These are phyloP conservation scores for Girardia tigrina DNA, from an alignment of 2,888 invertebrate genomes.

Conservation along the genomic window DNA sequence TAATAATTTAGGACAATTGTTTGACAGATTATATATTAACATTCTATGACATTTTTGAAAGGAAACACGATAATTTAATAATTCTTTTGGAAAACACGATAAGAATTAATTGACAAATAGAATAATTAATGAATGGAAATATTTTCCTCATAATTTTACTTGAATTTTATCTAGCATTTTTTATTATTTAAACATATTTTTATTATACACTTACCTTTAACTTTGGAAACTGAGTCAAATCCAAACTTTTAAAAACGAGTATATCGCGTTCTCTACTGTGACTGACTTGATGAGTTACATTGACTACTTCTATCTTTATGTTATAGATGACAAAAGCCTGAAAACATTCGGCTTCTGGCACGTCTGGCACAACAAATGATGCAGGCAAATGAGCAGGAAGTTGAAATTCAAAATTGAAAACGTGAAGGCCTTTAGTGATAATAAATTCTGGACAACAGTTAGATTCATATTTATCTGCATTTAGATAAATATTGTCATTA, in stretches of 20 bases:
- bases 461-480: constrained; percentile 6
- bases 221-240: constrained; percentile 26
- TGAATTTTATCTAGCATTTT: too few species aligned
- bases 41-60: too few species aligned
- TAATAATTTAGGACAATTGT: too few species aligned
- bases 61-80: too few species aligned
- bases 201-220: constrained; percentile 30
- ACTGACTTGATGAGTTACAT: constrained; percentile 21
- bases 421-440: constrained; percentile 33
- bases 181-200: too few species aligned
- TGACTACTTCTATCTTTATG: constrained; percentile 26
- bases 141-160: too few species aligned
- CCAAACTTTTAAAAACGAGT: neutral
- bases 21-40: too few species aligned
- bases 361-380: constrained; percentile 21
- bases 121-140: too few species aligned
- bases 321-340: constrained; percentile 26
- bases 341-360: constrained; percentile 15
- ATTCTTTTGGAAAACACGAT: too few species aligned
- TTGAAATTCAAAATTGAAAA: constrained; percentile 36
- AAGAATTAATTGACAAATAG: too few species aligned
- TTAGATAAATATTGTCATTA: neutral
- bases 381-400: constrained; percentile 35
- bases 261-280: constrained; percentile 34
- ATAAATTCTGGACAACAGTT: constrained; percentile 29